Evolutionary conservation across 2,888 invertebrate species (phyloP).

Genomic region (Drosophila longiperda): DNA sequence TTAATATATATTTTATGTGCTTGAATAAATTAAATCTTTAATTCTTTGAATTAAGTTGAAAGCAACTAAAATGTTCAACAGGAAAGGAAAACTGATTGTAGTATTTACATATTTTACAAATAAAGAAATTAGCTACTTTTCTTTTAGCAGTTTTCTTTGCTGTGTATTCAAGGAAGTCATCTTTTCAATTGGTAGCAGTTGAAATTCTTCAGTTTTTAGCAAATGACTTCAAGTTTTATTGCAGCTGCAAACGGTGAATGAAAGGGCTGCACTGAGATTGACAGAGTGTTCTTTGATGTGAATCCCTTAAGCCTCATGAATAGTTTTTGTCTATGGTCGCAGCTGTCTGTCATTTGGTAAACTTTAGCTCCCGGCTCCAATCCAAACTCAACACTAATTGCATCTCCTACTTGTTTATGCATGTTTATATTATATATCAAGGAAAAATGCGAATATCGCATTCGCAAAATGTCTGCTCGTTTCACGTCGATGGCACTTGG

Average conservation of each 20-base stretch:
- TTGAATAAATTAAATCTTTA: background rate
- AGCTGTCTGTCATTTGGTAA: background rate
- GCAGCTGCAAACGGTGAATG: background rate
- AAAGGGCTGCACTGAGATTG: background rate
- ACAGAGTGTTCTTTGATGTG: background rate
- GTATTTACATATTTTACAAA: background rate
- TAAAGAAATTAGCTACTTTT: background rate
- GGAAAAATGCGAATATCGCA: background rate
- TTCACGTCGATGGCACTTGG: background rate
- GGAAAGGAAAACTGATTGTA: background rate
- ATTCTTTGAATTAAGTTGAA: background rate
- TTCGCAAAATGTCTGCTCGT: background rate
- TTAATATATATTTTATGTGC: too few species aligned
- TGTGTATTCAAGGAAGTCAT: background rate
- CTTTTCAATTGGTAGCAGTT: background rate
- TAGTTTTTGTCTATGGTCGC: background rate
- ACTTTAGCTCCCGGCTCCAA: background rate
- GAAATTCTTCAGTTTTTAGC: background rate
- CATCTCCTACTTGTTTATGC: background rate
- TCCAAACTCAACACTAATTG: background rate
- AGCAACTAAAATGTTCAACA: background rate
- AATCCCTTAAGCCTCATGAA: background rate
- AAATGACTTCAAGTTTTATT: background rate
- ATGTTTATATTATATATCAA: background rate
- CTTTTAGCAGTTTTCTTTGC: background rate